These are phyloP conservation scores for Drosophila littoralis DNA, from an alignment of 1,140 invertebrate genomes.

Conservation along the genomic window DNA sequence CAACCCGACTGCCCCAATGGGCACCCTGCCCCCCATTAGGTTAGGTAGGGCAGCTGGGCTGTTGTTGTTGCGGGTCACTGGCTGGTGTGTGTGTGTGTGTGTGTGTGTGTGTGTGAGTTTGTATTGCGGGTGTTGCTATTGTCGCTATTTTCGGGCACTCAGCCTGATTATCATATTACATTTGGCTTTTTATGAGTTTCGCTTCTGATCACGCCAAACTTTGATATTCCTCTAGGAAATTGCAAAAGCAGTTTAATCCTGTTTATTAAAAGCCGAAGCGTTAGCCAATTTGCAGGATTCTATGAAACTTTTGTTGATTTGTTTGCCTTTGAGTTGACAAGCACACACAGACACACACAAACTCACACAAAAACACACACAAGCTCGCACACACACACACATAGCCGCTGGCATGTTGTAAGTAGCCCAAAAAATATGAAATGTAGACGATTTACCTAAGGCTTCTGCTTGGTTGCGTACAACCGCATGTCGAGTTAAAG, in stretches of 20 bases:
- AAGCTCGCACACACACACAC: not conserved
- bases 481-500: conserved; percentile 55
- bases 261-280: conserved; percentile 37
- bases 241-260: conserved; percentile 40
- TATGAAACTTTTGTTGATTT: conserved; percentile 47
- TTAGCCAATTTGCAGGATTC: conserved; percentile 16
- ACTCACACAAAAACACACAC: no score
- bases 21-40: no score
- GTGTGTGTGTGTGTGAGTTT: conserved; percentile 4
- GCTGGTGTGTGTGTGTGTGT: conserved; percentile 17
- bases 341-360: not conserved
- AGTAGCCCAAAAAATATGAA: conserved; percentile 12
- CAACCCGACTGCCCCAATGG: conserved; percentile 12
- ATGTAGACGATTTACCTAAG: conserved; percentile 37
- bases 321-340: conserved; percentile 37
- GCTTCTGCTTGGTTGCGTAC: conserved; percentile 35
- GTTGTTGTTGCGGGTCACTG: conserved; percentile 48
- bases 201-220: conserved; percentile 11
- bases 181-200: conserved; percentile 59
- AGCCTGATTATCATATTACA: conserved; percentile 78
- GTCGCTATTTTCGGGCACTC: conserved; percentile 53
- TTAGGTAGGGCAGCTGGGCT: not conserved
- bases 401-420: not conserved
- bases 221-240: not conserved
- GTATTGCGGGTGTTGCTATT: conserved; percentile 14